Base-by-base conservation (phyloP, 2,888 invertebrate genomes). In the Agrochola litura region DNA sequence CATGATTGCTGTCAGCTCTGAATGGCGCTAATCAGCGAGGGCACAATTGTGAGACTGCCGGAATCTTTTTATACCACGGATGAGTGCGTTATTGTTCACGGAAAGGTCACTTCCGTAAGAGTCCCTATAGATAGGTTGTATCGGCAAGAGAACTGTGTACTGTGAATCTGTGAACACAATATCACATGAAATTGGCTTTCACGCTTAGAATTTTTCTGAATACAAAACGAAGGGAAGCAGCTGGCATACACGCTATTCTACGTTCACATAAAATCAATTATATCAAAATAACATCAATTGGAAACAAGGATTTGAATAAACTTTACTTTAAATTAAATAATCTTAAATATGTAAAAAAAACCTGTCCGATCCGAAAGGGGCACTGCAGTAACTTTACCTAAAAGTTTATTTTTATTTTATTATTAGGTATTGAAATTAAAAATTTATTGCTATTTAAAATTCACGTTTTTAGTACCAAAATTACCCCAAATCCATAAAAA, bases 1-100 rank as follows among this genome's bases (percentile, higher is more conserved):
- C 77, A 46, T 73, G 70, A 71, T 54, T 22, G 77, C 61, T 73
- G 82, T 66, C 82, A 76, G 25, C 54, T 56, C 37, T 58, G 76
- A 83, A 76, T 84, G 56, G 85, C 37, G 63, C 46, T 68, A 72
- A 84, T 82, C 82, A 82, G 75, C n/a, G 41, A 41, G 37, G 12
- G 37, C n/a, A n/a, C n/a, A 54, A 58, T 16, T 14, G 41, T 56
- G 37, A 19, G 41, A 30, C 52, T 66, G 66, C 22, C 49, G 30
- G 56, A 65, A 61, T 56, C 49, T 65, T 41, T 37, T 73, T 56
- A n/a, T 41, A 49, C 46, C 61, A 66, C 37, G 37, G 46, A 63
- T 41, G 67, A 79, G 46, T 54, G 41, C 58, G 52, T 46, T 72
- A 83, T 79, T 73, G 37, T 83, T 56, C 60, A 22, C 22, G 16